Conservation (phyloP, 2,797 vertebrate genomes). For the Ctenopoma kingsleyae region DNA sequence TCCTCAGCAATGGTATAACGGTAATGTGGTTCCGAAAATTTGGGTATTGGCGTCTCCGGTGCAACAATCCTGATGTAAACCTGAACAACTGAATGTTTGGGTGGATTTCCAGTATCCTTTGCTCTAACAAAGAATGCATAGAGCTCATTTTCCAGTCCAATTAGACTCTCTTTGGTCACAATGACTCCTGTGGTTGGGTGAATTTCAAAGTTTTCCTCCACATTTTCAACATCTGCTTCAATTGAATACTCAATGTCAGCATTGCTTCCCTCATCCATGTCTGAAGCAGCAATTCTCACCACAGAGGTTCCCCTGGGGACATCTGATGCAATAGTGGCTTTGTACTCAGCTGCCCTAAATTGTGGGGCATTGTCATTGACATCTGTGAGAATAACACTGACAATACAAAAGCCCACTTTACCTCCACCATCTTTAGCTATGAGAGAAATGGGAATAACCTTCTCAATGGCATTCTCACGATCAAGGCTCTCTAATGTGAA, state of each 20-base stretch:
- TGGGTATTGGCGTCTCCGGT: constrained; percentile 89
- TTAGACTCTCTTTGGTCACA: constrained; percentile 95
- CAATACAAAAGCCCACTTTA: constrained; percentile 93
- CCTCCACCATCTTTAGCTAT: constrained; percentile 95
- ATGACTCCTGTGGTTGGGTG: constrained; percentile 90
- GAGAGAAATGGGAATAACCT: constrained; percentile 92
- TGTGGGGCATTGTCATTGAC: constrained; percentile 97
- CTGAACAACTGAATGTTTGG: constrained; percentile 90
- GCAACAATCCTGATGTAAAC: constrained; percentile 92
- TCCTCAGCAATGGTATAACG: constrained; percentile 92
- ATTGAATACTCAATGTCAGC: constrained; percentile 93
- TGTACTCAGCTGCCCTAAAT: constrained; percentile 93
- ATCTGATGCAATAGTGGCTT: constrained; percentile 90
- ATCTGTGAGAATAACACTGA: constrained; percentile 97
- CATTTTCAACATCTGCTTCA: constrained; percentile 92
- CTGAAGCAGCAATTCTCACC: constrained; percentile 92
- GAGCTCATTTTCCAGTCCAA: constrained; percentile 95
- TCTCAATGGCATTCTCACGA: constrained; percentile 92
- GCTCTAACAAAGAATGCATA: constrained; percentile 94
- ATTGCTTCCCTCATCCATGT: constrained; percentile 96
- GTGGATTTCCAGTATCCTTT: constrained; percentile 90
- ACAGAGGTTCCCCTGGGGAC: constrained; percentile 91
- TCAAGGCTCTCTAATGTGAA: constrained; percentile 93
- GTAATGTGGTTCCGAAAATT: constrained; percentile 93
- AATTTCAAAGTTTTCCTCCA: constrained; percentile 96